These are phyloP conservation scores for Sialia sialis DNA, from an alignment of 2,113 vertebrate genomes.

Conservation along the genomic window DNA sequence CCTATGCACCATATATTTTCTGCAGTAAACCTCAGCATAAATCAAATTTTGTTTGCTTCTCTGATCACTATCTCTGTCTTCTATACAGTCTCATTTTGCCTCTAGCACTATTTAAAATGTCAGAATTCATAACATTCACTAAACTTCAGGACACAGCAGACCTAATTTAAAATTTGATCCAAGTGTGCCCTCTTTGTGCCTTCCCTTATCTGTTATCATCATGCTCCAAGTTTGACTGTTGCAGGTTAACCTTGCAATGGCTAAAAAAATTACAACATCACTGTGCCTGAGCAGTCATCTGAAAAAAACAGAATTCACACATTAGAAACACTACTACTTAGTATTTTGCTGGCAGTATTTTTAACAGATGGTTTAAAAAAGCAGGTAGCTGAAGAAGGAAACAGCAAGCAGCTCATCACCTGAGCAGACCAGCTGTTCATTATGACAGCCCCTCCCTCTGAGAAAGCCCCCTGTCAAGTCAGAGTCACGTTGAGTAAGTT, in stretches of 20 bases:
- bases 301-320: not conserved
- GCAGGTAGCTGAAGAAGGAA: not conserved
- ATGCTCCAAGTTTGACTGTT: not conserved
- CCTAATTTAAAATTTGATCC: not conserved
- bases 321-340: not conserved
- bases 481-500: not conserved
- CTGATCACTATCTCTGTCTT: not conserved
- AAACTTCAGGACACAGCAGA: not conserved
- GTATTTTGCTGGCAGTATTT: not conserved
- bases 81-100: not conserved
- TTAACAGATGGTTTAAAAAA: not conserved
- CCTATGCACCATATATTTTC: not conserved
- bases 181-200: not conserved
- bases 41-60: not conserved
- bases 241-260: not conserved
- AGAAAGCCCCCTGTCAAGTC: constrained; percentile 12
- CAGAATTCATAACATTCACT: constrained; percentile 4
- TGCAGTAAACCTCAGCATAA: not conserved
- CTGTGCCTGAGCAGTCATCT: not conserved
- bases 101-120: not conserved
- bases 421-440: not conserved
- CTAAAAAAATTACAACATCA: not conserved
- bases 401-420: not conserved
- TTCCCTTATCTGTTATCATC: not conserved
- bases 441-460: not conserved